phyloP scores from a whole-genome alignment of 2,113 vertebrate genomes.

The Mustelus asterias region DNA sequence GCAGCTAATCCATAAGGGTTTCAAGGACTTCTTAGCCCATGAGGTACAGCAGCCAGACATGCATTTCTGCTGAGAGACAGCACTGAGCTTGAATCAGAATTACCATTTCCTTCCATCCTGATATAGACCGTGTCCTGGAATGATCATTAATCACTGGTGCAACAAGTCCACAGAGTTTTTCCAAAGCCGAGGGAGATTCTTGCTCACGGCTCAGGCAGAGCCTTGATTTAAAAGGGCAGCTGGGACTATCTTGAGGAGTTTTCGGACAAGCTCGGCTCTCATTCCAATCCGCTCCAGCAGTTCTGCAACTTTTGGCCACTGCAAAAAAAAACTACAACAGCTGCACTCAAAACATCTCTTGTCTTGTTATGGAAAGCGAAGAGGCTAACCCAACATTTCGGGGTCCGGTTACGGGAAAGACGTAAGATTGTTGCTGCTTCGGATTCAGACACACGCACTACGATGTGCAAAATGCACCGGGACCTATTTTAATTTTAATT shows the following conservation, averaged over 20 bases:
- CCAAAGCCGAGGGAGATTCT: neutral
- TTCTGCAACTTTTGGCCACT: neutral
- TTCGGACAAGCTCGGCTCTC: neutral
- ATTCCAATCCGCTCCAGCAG: conserved; percentile 1
- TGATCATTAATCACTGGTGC: conserved; percentile 9
- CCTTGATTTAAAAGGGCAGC: conserved; percentile 26
- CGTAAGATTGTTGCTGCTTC: neutral
- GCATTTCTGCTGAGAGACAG: conserved; percentile 1
- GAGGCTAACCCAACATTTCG: neutral
- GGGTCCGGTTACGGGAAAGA: neutral
- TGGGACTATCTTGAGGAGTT: conserved; percentile 18
- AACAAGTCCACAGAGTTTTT: conserved; percentile 5
- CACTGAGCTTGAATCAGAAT: conserved; percentile 5
- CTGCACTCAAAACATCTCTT: conserved; percentile 14
- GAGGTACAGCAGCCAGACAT: neutral
- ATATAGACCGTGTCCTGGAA: neutral
- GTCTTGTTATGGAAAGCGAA: neutral
- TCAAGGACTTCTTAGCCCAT: neutral
- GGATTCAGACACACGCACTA: neutral
- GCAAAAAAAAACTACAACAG: conserved; percentile 1
- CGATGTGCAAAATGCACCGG: neutral
- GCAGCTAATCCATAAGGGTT: neutral
- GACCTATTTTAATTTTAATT: conserved; percentile 1
- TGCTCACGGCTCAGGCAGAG: neutral
- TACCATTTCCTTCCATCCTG: neutral